phyloP scores from a whole-genome alignment of 2,797 vertebrate genomes.

The Carduelis carduelis region DNA sequence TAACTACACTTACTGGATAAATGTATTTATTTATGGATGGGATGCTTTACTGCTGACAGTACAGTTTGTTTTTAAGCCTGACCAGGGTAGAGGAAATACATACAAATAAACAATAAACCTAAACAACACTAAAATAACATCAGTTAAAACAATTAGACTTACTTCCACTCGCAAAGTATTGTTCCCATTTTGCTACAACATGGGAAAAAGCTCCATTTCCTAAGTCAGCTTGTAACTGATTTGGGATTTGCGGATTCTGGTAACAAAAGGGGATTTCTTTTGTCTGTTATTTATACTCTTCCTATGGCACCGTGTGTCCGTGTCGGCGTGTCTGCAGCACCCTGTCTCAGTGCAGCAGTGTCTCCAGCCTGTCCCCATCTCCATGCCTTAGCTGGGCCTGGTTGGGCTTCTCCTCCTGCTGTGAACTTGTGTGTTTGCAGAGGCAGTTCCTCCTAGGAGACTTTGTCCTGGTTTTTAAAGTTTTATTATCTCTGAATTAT shows the following conservation, averaged over 20 bases:
- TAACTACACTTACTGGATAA: neutral
- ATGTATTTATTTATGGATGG: conserved; percentile 51
- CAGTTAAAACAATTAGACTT: conserved; percentile 76
- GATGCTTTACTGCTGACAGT: neutral
- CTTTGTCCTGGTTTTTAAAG: conserved; percentile 23
- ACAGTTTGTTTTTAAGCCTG: conserved; percentile 52
- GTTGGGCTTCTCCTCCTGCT: neutral
- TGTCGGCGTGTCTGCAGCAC: neutral
- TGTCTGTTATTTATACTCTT: conserved; percentile 69
- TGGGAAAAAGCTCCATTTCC: conserved; percentile 74
- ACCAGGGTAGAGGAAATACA: conserved; percentile 73
- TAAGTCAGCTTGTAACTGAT: conserved; percentile 61
- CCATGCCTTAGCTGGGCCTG: fast-evolving
- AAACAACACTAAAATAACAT: conserved; percentile 78
- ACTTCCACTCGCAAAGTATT: conserved; percentile 70
- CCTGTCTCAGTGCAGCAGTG: neutral
- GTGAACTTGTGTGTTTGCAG: neutral
- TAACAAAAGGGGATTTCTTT: conserved; percentile 70
- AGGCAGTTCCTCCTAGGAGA: neutral
- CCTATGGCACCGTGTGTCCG: conserved; percentile 4
- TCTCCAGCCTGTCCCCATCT: neutral
- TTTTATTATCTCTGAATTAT: neutral
- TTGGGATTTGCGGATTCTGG: conserved; percentile 61
- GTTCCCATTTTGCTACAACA: conserved; percentile 65
- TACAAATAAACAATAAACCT: conserved; percentile 78